Conservation (phyloP, 2,797 vertebrate genomes). For the Acrossocheilus wenchowensis region DNA sequence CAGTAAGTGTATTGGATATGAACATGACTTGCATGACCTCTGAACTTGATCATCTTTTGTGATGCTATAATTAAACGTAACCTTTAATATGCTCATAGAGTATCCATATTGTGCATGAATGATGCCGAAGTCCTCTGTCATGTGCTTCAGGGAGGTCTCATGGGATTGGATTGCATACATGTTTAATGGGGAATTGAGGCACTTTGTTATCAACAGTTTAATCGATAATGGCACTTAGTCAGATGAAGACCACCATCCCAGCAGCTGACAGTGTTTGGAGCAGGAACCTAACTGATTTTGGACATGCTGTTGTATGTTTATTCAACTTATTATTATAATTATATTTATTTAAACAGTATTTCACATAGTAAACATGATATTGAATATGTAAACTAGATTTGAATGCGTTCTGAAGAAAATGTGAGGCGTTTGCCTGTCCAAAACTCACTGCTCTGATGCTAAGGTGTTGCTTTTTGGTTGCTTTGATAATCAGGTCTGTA, state of each 20-base stretch:
- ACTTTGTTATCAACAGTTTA: slow-evolving; percentile 13
- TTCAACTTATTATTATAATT: not conserved
- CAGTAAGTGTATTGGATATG: slow-evolving; percentile 38
- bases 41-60: slow-evolving; percentile 13
- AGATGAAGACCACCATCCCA: slow-evolving; percentile 8
- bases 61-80: not conserved
- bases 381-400: not conserved
- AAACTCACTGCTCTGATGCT: not conserved
- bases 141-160: slow-evolving; percentile 23
- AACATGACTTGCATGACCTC: slow-evolving; percentile 8
- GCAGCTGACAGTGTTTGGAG: slow-evolving; percentile 22
- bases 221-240: not conserved
- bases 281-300: not conserved
- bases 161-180: slow-evolving; percentile 35
- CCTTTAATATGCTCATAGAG: not conserved
- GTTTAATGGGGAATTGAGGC: slow-evolving; percentile 38
- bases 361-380: not conserved
- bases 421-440: not conserved
- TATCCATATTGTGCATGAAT: slow-evolving; percentile 17
- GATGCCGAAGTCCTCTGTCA: not conserved
- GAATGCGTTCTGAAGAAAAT: not conserved
- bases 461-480: not conserved
- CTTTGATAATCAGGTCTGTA: not conserved
- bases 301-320: not conserved
- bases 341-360: not conserved